These are phyloP conservation scores for Cynopterus brachyotis DNA, from an alignment of 2,113 vertebrate genomes.

Conservation along the genomic window DNA sequence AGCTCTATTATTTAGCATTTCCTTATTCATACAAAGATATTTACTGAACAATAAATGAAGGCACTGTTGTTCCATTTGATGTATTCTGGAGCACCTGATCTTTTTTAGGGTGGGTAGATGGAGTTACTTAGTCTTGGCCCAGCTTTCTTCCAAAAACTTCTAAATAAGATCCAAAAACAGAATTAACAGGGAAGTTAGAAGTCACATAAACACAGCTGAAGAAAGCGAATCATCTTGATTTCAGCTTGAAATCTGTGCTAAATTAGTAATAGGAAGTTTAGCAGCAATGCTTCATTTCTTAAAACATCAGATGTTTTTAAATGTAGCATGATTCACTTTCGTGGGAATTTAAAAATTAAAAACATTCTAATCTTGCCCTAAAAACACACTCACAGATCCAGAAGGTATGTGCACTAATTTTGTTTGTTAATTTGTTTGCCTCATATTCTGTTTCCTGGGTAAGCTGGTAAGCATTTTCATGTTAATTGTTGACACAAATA, in stretches of 20 bases:
- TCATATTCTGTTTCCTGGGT: slow-evolving; percentile 11
- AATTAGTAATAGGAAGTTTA: slow-evolving; percentile 45
- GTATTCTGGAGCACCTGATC: neutral
- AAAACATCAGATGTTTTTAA: slow-evolving; percentile 31
- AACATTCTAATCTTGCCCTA: neutral
- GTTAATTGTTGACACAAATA: neutral
- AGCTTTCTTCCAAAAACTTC: slow-evolving; percentile 28
- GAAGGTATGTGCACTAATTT: neutral
- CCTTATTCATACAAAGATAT: neutral
- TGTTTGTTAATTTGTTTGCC: slow-evolving; percentile 1
- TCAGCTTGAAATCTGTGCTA: slow-evolving; percentile 44
- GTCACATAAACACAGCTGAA: slow-evolving; percentile 70
- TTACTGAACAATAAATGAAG: neutral
- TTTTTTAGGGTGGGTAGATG: neutral
- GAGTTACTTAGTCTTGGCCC: neutral
- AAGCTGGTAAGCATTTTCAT: neutral
- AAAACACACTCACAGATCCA: neutral
- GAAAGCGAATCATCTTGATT: slow-evolving; percentile 27
- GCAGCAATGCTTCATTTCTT: slow-evolving; percentile 20
- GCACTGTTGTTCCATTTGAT: neutral
- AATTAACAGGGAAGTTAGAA: slow-evolving; percentile 16
- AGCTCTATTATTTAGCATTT: neutral
- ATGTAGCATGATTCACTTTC: neutral
- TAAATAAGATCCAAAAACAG: slow-evolving; percentile 41
- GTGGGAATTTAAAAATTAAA: neutral